Base-by-base conservation (phyloP, 2,888 invertebrate genomes). In the Allacma fusca region DNA sequence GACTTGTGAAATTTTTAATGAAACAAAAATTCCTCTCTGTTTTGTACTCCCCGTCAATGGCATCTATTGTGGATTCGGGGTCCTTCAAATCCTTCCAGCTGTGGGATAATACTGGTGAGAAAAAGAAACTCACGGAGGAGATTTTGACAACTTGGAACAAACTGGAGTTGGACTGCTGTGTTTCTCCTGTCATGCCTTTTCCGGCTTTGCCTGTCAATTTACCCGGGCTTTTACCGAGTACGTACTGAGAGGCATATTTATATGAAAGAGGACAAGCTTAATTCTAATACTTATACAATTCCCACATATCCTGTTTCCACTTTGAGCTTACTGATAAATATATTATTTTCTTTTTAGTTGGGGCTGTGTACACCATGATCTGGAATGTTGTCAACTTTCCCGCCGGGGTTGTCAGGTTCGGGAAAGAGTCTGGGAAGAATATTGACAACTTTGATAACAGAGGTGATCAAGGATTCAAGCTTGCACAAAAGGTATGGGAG, bases 211-310 rank as follows among this genome's bases (percentile, higher is more conserved):
- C 80, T 40, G 72, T 82, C 26, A 67, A 81, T 65, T 64, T 67
- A 40, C 83, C 83, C n/a, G 82, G 81, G n/a, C 73, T 83, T 65
- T 70, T 83, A 28, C 83, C 83, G 70, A 78, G 81, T 81, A 78
- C 80, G 77, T 76, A n/a, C n/a, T n/a, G n/a, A n/a, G n/a, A n/a
- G n/a, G n/a, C n/a, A n/a, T n/a, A n/a, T n/a, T n/a, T n/a, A n/a
- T n/a, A n/a, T n/a, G n/a, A n/a, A n/a, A n/a, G n/a, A n/a, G n/a
- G n/a, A n/a, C n/a, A n/a, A n/a, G n/a, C n/a, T n/a, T n/a, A n/a
- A n/a, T n/a, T n/a, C n/a, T n/a, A n/a, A n/a, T n/a, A n/a, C n/a
- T n/a, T n/a, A n/a, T n/a, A n/a, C n/a, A n/a, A n/a, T n/a, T n/a
- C n/a, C n/a, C n/a, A n/a, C n/a, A n/a, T n/a, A n/a, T n/a, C n/a